Evolutionary conservation across 2,888 invertebrate species (phyloP).

Genomic region (Aleiodes leptofemur): DNA sequence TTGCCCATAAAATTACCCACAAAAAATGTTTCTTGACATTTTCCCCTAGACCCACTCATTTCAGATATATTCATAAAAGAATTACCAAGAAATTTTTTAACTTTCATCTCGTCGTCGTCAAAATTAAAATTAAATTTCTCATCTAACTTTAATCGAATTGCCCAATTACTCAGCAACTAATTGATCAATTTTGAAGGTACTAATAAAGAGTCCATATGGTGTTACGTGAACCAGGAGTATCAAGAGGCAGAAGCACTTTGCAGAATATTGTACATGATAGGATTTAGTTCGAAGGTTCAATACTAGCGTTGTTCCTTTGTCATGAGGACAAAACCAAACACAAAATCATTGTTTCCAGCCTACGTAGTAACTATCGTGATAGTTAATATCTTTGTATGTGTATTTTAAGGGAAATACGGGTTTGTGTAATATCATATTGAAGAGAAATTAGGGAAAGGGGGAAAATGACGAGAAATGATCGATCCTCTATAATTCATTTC

Average conservation of each 20-base stretch:
- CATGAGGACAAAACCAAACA: constrained; percentile 5
- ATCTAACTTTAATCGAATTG: too few relatives aligned
- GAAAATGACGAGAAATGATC: constrained; percentile 5
- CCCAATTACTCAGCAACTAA: neutral
- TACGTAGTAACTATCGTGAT: neutral
- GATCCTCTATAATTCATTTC: constrained; percentile 11
- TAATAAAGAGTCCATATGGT: constrained; percentile 16
- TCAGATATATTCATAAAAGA: too few relatives aligned
- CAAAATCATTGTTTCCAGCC: constrained; percentile 26
- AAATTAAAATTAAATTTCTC: too few relatives aligned
- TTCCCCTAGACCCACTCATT: too few relatives aligned
- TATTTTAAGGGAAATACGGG: neutral
- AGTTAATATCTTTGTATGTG: neutral
- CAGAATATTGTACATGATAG: constrained; percentile 19
- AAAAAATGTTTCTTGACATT: too few relatives aligned
- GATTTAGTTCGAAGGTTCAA: neutral
- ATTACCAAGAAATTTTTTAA: too few relatives aligned
- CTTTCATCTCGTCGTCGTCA: too few relatives aligned
- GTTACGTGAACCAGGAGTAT: neutral
- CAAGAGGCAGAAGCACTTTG: constrained; percentile 27
- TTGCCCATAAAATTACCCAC: too few relatives aligned
- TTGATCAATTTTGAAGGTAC: constrained; percentile 9
- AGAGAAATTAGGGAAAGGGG: neutral
- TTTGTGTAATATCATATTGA: neutral
- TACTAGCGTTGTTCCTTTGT: neutral